Evolutionary conservation across 2,113 vertebrate genomes (phyloP), one percentile per base, ranked within the genome.

Genomic region (Gorsachius goisagi): DNA sequence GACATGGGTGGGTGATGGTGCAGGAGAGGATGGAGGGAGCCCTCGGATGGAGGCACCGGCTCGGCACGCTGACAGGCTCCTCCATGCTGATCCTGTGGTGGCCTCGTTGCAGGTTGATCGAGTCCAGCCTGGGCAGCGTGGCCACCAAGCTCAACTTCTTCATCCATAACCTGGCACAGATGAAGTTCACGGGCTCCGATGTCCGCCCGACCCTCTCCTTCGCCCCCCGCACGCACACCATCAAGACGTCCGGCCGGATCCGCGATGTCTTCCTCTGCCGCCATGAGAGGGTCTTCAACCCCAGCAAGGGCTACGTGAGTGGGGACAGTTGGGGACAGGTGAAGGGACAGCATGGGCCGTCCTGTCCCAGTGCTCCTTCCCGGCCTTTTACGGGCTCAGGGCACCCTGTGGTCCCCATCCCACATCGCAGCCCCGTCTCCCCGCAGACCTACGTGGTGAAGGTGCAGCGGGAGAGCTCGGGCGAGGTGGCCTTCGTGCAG

Each of bases 141-240:
- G 99, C 99, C 96, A 99, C 99, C 84, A 99, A 99, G 95, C 98
- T 99, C 66, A 99, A 99, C 98, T 99, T 99, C 98, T 99, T 99
- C 98, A 99, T 99, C 97, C 99, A 99, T 97, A 99, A 99, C 93
- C 97, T 99, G 98, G 99, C 99, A 2, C 99, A 99, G 98, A 99
- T 99, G 99, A 99, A 99, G 97, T 99, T 99, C 85, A 95, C 98
- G 0, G 98, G 99, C 15, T 98, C 98, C 0, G 99, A 99, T 2
- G 98, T 99, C 21, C 98, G 98, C 3, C 98, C 99, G 1, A 91
- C 98, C 12, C 98, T 99, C 37, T 99, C 99, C 26, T 99, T 99
- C 11, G 98, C 99, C 8, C 99, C 99, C 2, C 98, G 99, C 32
- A 97, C 98, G 0, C 97, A 99, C 95, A 99, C 98, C 0, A 87